These are phyloP conservation scores for Brotogeris chrysoptera DNA, from an alignment of 2,797 vertebrate genomes.

Conservation along the genomic window DNA sequence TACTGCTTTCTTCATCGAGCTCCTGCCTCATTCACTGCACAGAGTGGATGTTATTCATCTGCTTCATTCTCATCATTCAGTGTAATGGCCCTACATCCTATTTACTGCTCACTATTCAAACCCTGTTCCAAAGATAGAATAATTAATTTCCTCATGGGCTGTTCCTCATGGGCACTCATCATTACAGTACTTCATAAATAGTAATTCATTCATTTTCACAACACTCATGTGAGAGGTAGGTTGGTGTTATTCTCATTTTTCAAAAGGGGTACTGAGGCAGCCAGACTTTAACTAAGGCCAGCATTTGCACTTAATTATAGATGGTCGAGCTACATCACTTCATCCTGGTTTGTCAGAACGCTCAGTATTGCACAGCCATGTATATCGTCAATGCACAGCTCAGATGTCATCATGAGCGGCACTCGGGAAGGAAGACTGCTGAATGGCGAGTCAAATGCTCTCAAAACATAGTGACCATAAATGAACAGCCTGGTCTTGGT, in stretches of 20 bases:
- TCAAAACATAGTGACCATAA: background rate
- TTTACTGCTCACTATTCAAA: constrained; percentile 67
- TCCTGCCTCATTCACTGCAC: background rate
- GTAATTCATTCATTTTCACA: constrained; percentile 66
- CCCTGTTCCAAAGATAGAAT: constrained; percentile 57
- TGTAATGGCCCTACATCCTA: constrained; percentile 60
- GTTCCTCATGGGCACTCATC: constrained; percentile 62
- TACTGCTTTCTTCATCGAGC: background rate
- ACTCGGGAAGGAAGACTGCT: background rate
- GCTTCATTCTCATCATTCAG: constrained; percentile 52
- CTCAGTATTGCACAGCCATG: accelerated
- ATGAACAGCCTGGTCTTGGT: background rate
- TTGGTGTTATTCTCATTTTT: constrained; percentile 27
- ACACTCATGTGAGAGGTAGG: background rate
- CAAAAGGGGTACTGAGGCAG: constrained; percentile 32
- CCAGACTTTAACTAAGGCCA: background rate
- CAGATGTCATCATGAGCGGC: background rate
- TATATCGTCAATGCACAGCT: accelerated
- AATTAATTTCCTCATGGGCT: constrained; percentile 68
- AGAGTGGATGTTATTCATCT: constrained; percentile 3
- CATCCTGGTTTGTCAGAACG: background rate
- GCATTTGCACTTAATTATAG: background rate
- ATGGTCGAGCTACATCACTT: background rate
- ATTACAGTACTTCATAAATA: constrained; percentile 66
- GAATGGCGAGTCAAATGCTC: background rate